Evolutionary conservation across 2,888 invertebrate species (phyloP), one percentile per base, ranked within the genome.

Genomic region (Stratiomys singularior): DNA sequence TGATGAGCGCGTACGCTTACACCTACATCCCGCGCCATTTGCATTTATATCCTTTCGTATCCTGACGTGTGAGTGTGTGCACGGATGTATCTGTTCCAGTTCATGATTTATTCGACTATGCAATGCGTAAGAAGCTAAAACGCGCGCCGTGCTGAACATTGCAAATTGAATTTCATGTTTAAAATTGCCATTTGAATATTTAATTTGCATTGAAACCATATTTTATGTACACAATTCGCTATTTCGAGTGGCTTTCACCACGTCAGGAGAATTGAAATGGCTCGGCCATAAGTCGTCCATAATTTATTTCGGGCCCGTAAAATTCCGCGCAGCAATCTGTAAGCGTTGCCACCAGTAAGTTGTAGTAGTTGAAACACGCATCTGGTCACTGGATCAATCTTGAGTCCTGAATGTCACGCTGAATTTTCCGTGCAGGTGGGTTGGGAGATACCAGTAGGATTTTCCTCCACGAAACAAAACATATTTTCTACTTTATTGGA

Each of bases 151-250:
- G 18, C 28, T 21, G 37, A 52, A 72, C 72, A 23, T 30, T 72
- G 52, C 21, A 72, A 72, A 72, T 72, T 72, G 72, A 72, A 72
- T 72, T 72, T 72, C 72, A 72, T 72, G 72, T 72, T 56, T 72
- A 56, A 72, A 72, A 72, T 72, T 72, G 72, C 72, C 72, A 56
- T 72, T 72, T 72, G 72, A 72, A 72, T 72, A 72, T 72, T 72
- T 72, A 72, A 72, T 72, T 72, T 56, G 56, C 52, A 72, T 72
- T 52, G 28, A 56, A 72, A 72, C 72, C 72, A 56, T 72, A 72
- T 72, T 72, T 72, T 72, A 72, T 30, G 72, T 56, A n/a, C n/a
- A 5, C 37, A 4, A 7, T 37, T 46, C 46, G 3, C 67, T 13
- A 23, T 21, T 46, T 3, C 60, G 5, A 60, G 60, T 25, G 25